Conservation (phyloP, 2,888 invertebrate genomes). For the Trichogramma evanescens region DNA sequence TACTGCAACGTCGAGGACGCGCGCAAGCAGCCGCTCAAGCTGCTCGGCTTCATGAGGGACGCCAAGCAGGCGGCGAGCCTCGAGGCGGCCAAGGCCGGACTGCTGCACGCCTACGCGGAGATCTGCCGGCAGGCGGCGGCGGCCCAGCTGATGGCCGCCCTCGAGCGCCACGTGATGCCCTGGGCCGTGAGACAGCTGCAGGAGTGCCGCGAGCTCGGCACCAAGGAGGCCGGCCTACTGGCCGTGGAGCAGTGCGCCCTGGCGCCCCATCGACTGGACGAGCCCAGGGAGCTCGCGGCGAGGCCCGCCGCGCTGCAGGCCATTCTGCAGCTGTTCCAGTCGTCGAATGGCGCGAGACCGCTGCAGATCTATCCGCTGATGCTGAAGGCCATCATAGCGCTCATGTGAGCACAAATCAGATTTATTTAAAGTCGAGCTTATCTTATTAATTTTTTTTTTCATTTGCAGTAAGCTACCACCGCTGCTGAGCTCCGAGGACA, state of each 20-base stretch:
- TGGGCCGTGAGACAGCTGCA: slow-evolving; percentile 38
- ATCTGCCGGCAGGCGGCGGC: slow-evolving; percentile 29
- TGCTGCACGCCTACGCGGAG: slow-evolving; percentile 37
- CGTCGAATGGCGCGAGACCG: slow-evolving; percentile 35
- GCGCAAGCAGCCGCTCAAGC: slow-evolving; percentile 33
- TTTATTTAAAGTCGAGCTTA: background rate
- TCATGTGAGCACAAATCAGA: slow-evolving; percentile 31
- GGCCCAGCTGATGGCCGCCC: slow-evolving; percentile 25
- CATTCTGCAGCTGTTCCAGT: slow-evolving; percentile 34
- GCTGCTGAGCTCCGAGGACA: slow-evolving; percentile 32
- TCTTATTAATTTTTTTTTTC: background rate
- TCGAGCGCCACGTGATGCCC: slow-evolving; percentile 34
- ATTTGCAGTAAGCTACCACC: slow-evolving; percentile 26
- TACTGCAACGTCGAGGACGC: slow-evolving; percentile 32
- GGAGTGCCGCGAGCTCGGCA: slow-evolving; percentile 34
- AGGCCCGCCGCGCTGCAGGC: slow-evolving; percentile 33
- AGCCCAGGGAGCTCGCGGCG: slow-evolving; percentile 30
- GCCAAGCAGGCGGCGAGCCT: slow-evolving; percentile 36
- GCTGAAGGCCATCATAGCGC: slow-evolving; percentile 32
- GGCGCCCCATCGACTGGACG: slow-evolving; percentile 31
- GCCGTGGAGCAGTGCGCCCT: slow-evolving; percentile 39
- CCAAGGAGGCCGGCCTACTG: slow-evolving; percentile 36
- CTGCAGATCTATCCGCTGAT: slow-evolving; percentile 36
- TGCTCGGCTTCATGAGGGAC: slow-evolving; percentile 38
- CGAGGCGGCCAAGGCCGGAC: slow-evolving; percentile 37